Base-by-base conservation (phyloP, 2,797 vertebrate species). In the Lagorchestes hirsutus region DNA sequence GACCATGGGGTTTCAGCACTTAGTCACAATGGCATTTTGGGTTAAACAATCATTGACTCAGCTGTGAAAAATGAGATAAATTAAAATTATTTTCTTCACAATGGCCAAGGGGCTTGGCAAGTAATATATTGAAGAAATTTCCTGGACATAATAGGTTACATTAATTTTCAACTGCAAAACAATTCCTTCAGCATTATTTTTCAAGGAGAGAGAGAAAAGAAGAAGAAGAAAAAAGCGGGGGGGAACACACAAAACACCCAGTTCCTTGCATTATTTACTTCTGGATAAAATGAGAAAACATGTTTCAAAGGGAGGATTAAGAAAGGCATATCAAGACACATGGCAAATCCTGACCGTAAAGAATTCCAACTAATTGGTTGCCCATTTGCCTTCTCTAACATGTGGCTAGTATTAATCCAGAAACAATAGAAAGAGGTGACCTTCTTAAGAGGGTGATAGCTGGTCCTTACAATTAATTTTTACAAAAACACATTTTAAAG, bases 41-140 rank as follows among this genome's bases (percentile, higher is more conserved):
- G 98, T 99, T 98, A 99, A 99, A 98, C 98, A 98, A 98, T 98
- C 98, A 98, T 98, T 98, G 98, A 97, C 98, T 98, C 98, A 97
- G 98, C 97, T 67, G 98, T 99, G 98, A 99, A 99, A 99, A 99
- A 99, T 99, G 98, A 98, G 98, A 98, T 98, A 98, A 99, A 99
- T 99, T 99, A 99, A 99, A 98, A 99, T 99, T 98, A 98, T 99
- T 98, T 98, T 98, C 98, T 98, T 98, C 0, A 12, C 40, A 0
- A 98, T 29, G 98, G 98, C 98, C 96, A 94, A 98, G 98, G 97
- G 98, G 97, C 98, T 98, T 98, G 98, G 98, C 98, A 98, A 98
- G 97, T 98, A 99, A 99, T 98, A 97, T 99, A 98, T 98, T 98
- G 98, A 98, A 98, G 97, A 98, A 98, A 98, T 99, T 98, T 98